Percentiles rank a stretch among this genome's conserved stretches.
phyloP scores from a whole-genome alignment of 2,113 vertebrate species.

The Urocitellus parryii region DNA sequence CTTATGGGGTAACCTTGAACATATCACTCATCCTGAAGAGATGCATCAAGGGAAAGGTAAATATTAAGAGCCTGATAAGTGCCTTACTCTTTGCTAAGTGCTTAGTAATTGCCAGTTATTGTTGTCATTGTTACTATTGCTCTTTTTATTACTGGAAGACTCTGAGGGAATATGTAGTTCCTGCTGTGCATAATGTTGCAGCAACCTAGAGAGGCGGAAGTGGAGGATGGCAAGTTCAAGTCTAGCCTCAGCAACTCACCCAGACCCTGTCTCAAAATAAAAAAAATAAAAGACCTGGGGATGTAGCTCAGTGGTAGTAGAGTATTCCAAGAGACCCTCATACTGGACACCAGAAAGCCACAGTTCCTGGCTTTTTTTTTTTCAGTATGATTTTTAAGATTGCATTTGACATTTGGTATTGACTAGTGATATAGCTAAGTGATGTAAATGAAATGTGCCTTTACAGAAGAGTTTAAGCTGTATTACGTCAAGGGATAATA shows the following conservation, averaged over 20 bases:
- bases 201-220: not conserved
- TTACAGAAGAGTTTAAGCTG: not conserved
- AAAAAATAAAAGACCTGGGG: too few species aligned
- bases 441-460: not conserved
- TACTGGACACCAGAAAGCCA: not conserved
- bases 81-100: not conserved
- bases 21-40: not conserved
- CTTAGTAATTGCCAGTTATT: not conserved
- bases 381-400: not conserved
- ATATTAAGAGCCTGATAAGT: not conserved
- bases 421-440: not conserved
- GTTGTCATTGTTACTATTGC: not conserved
- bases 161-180: not conserved
- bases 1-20: not conserved
- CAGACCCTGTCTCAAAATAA: too few species aligned
- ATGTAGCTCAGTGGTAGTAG: not conserved
- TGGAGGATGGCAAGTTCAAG: not conserved
- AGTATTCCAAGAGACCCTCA: not conserved
- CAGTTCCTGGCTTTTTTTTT: not conserved
- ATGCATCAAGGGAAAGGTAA: not conserved
- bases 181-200: not conserved
- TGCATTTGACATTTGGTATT: not conserved
- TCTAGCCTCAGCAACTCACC: not conserved
- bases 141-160: not conserved
- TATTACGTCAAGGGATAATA: not conserved